Percentiles rank a stretch among this genome's conserved stretches.
Conservation (phyloP, 2,113 vertebrate species). For the Ptilorrhoa leucosticta region DNA sequence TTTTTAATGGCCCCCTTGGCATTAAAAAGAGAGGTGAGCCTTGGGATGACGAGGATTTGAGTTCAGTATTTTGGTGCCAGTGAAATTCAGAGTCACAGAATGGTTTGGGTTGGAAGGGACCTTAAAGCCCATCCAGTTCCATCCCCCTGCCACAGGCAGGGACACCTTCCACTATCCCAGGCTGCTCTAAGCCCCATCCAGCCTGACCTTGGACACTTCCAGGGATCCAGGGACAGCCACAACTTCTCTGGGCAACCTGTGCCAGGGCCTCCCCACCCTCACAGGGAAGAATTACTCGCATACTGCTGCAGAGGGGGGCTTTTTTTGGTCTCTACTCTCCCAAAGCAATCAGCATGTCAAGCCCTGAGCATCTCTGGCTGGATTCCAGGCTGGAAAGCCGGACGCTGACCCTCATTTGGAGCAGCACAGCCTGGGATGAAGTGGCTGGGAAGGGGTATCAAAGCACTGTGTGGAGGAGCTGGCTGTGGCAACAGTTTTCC, state of each 20-base stretch:
- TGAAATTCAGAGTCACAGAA: background rate
- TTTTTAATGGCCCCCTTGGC: background rate
- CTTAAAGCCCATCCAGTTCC: background rate
- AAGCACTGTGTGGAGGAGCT: rapidly evolving
- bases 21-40: background rate
- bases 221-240: background rate
- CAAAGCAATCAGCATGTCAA: background rate
- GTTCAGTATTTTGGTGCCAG: background rate
- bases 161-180: background rate
- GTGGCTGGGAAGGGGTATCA: background rate
- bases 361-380: background rate
- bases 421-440: background rate
- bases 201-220: background rate
- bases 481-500: background rate
- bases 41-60: background rate
- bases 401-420: background rate
- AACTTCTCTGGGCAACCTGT: background rate
- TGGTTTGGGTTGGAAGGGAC: background rate
- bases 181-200: rapidly evolving
- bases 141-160: background rate
- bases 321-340: background rate
- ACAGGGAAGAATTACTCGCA: background rate
- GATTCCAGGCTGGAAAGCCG: background rate
- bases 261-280: rapidly evolving
- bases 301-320: background rate